Percentiles rank a stretch among this genome's conserved stretches.
Evolutionary conservation across 2,888 invertebrate genomes (phyloP).

Genomic region (Polydrusus pterygomalis): DNA sequence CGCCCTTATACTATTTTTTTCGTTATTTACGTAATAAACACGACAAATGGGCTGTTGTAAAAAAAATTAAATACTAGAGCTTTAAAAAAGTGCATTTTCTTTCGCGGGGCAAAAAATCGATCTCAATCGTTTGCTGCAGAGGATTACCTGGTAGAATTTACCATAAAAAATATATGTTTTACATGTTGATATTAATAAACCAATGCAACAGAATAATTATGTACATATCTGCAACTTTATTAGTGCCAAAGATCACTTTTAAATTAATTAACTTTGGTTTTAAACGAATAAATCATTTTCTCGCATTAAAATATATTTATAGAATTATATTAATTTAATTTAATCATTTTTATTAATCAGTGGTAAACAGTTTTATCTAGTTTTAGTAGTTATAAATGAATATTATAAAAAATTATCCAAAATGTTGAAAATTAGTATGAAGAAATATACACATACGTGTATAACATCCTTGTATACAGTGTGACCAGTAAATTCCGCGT

Average conservation of each 20-base stretch:
- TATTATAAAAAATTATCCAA: neutral
- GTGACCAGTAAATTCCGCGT: too few species aligned
- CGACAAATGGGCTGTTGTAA: too few species aligned
- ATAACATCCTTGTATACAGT: too few species aligned
- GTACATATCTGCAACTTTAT: neutral
- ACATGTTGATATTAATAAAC: neutral
- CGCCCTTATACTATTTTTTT: too few species aligned
- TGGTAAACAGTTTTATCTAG: neutral
- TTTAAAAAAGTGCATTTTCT: too few species aligned
- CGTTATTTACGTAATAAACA: too few species aligned
- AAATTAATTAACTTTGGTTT: slow-evolving; percentile 20
- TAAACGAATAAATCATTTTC: slow-evolving; percentile 16
- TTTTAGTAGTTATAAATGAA: neutral
- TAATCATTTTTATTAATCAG: neutral
- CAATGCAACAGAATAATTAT: slow-evolving; percentile 4
- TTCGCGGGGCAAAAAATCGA: too few species aligned
- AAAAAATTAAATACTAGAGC: too few species aligned
- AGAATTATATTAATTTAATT: neutral
- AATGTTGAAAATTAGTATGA: neutral
- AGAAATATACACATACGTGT: too few species aligned
- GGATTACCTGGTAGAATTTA: too few species aligned
- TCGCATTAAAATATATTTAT: slow-evolving; percentile 1
- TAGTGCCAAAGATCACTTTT: slow-evolving; percentile 16
- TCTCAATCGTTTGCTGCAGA: too few species aligned
- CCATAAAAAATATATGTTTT: too few species aligned